Base-by-base conservation (phyloP, 2,888 invertebrate species). In the Epiblema foenella region DNA sequence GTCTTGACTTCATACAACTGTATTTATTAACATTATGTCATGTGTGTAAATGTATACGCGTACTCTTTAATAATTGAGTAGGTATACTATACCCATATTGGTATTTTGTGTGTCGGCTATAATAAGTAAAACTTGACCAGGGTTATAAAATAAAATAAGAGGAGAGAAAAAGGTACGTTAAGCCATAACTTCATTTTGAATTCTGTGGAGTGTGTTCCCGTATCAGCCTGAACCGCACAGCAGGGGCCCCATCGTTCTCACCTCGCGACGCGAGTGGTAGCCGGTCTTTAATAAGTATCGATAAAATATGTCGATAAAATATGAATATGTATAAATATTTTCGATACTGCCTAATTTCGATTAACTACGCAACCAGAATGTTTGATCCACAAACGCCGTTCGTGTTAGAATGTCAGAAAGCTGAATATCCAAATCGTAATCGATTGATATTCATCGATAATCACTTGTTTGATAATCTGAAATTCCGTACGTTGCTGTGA, bases 231-330 rank as follows among this genome's bases (percentile, higher is more conserved):
- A 86, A 85, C 88, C 86, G 77, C 92, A 67, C 93, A 91, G 93
- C 93, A 87, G 93, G 93, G 90, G 89, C 89, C 81, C 91, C 89
- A 89, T 93, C 92, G 92, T 93, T 93, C 93, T 93, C 93, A 93
- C 93, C 93, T 93, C 91, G 84, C 89, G 93, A 92, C 83, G 91
- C 91, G 92, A 91, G 90, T 93, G 89, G 93, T 93, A 93, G 93
- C 93, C 89, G 89, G 85, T 86, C 90, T 90, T 92, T 93, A 93
- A 93, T 93, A 93, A 91, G 90, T 90, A 90, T 92, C 91, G 92
- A 92, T 93, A 93, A 93, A 93, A 90, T 89, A 89, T 88, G 89
- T 89, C 89, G 89, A 89, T 89, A 89, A 88, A 87, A 88, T 91
- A 93, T 93, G 91, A 91, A 91, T 91, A 91, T 90, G 90, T 90